Percentiles rank a stretch among this genome's conserved stretches.
These are phyloP conservation scores for Aspidapion aeneum DNA, from an alignment of 2,888 invertebrate genomes.

Conservation along the genomic window DNA sequence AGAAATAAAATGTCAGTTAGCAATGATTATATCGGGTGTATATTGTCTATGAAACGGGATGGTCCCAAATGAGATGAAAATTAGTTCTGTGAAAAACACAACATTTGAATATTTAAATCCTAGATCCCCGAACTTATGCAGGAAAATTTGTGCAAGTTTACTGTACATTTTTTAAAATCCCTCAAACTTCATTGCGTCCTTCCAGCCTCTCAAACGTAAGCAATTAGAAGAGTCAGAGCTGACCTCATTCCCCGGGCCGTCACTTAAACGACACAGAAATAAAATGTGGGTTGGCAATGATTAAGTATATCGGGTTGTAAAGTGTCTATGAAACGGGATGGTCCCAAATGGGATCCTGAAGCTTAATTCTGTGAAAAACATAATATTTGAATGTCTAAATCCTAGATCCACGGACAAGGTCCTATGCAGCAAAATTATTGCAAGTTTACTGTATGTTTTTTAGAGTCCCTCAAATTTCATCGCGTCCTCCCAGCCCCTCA, in stretches of 20 bases:
- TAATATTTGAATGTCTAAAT: no score
- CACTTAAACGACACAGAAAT: slow-evolving; percentile 40
- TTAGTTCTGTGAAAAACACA: no score
- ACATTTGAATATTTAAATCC: no score
- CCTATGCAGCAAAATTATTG: no score
- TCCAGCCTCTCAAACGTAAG: slow-evolving; percentile 54
- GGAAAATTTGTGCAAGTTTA: no score
- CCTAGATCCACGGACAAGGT: no score
- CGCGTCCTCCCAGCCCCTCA: slow-evolving; percentile 45
- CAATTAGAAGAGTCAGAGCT: slow-evolving; percentile 63
- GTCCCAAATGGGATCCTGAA: slow-evolving; percentile 72
- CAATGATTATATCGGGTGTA: slow-evolving; percentile 47
- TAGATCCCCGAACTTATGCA: no score
- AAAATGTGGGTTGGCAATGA: slow-evolving; percentile 39
- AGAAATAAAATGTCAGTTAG: slow-evolving; percentile 37
- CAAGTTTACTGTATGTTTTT: no score
- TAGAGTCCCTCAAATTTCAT: slow-evolving; percentile 49
- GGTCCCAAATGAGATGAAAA: no score
- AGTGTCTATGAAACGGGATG: slow-evolving; percentile 51
- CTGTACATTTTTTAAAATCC: no score
- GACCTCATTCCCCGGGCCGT: slow-evolving; percentile 32
- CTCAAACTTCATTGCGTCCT: no score
- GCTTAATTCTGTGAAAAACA: no score
- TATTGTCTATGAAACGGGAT: slow-evolving; percentile 48
- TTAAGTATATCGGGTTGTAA: slow-evolving; percentile 50